Percentiles rank a stretch among this genome's conserved stretches.
Conservation (phyloP, 2,113 vertebrate genomes). For the Cyrtonyx montezumae region DNA sequence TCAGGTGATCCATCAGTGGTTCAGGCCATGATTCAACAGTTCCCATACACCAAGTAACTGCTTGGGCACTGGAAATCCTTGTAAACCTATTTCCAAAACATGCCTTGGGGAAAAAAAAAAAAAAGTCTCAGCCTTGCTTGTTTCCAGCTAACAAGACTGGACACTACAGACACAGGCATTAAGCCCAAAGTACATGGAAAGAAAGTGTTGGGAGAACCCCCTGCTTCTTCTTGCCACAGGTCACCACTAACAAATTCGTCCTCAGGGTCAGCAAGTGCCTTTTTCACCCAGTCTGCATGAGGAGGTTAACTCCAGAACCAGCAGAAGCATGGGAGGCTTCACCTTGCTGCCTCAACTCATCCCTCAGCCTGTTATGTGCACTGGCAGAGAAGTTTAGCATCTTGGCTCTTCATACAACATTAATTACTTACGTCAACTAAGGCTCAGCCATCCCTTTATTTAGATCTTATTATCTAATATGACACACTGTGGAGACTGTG, state of each 20-base stretch:
- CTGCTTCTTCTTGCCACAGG: background rate
- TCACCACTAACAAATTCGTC: background rate
- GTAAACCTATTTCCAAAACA: conserved; percentile 13
- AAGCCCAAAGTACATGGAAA: background rate
- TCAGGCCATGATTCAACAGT: too few relatives aligned
- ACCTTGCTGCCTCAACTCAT: background rate
- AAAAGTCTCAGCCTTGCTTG: background rate
- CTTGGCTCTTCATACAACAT: background rate
- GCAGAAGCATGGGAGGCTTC: background rate
- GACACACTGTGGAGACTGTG: background rate
- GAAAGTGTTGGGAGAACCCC: background rate
- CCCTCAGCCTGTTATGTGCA: background rate
- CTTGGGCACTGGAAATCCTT: background rate
- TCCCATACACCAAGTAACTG: background rate
- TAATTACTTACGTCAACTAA: background rate
- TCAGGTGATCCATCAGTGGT: too few relatives aligned
- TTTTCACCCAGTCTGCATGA: background rate
- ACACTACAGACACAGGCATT: background rate
- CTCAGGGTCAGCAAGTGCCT: background rate
- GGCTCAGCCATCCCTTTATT: background rate
- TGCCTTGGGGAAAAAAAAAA: background rate
- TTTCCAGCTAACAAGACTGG: background rate
- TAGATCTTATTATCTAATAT: background rate
- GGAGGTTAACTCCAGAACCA: background rate
- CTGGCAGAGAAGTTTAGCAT: fast-evolving